Evolutionary conservation across 2,888 invertebrate genomes (phyloP).

Genomic region (Thelaira solivaga): DNA sequence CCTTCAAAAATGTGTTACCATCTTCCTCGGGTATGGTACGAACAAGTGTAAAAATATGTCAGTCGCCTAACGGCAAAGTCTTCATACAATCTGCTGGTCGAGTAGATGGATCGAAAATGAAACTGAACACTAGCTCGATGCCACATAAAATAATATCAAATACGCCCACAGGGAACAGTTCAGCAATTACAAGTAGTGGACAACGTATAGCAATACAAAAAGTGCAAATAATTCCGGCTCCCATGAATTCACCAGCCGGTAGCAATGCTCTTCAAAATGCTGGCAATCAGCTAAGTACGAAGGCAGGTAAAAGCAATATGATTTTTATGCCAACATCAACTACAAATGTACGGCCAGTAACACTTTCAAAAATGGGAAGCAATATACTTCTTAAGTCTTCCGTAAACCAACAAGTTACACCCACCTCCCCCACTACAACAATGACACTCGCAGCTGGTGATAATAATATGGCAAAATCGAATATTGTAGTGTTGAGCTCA

Average conservation of each 20-base stretch:
- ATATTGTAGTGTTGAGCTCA: slow-evolving; percentile 70
- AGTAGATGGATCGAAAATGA: slow-evolving; percentile 62
- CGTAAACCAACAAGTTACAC: slow-evolving; percentile 39
- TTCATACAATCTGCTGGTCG: slow-evolving; percentile 73
- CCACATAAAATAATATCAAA: slow-evolving; percentile 63
- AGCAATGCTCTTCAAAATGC: slow-evolving; percentile 55
- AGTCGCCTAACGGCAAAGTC: slow-evolving; percentile 75
- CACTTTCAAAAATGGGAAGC: slow-evolving; percentile 63
- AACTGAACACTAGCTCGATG: slow-evolving; percentile 57
- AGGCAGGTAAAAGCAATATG: slow-evolving; percentile 72
- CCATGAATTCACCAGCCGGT: slow-evolving; percentile 65
- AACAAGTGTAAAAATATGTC: slow-evolving; percentile 73
- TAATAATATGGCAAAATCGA: slow-evolving; percentile 66
- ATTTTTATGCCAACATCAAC: slow-evolving; percentile 72
- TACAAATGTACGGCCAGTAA: slow-evolving; percentile 55
- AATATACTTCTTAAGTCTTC: slow-evolving; percentile 51
- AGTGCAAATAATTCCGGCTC: slow-evolving; percentile 73
- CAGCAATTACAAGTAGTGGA: slow-evolving; percentile 66
- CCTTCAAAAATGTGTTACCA: slow-evolving; percentile 68
- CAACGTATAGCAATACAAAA: slow-evolving; percentile 75
- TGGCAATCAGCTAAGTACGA: slow-evolving; percentile 57
- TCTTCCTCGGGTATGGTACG: slow-evolving; percentile 70
- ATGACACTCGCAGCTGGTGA: slow-evolving; percentile 62
- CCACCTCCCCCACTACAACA: slow-evolving; percentile 50
- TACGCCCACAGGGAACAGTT: slow-evolving; percentile 53